Evolutionary conservation across 2,113 vertebrate species (phyloP).

Genomic region (Varanus komodoensis): DNA sequence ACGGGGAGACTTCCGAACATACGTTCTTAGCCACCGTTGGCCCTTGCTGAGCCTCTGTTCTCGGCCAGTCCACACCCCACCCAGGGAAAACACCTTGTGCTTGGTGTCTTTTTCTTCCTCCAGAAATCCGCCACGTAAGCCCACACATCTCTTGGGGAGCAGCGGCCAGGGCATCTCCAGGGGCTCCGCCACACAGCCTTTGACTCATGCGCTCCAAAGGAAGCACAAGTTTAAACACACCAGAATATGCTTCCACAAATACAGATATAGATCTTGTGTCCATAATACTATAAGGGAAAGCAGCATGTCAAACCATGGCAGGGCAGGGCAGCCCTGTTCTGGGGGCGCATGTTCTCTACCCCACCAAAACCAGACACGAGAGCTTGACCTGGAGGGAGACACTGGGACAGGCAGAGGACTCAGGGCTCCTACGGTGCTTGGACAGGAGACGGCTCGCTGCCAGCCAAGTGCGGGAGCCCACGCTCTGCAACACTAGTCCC

Average conservation of each 20-base stretch:
- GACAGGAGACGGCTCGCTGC: neutral
- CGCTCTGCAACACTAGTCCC: neutral
- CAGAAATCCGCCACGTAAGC: neutral
- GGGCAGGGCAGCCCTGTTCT: neutral
- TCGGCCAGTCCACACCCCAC: no score
- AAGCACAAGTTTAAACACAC: neutral
- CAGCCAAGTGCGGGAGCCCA: neutral
- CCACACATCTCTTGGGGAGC: neutral
- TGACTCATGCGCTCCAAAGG: conserved; percentile 5
- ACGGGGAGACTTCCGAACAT: neutral
- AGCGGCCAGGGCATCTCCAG: neutral
- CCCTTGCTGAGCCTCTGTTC: neutral
- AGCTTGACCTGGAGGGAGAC: no score
- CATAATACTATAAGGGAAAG: neutral
- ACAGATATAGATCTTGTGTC: neutral
- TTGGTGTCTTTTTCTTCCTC: neutral
- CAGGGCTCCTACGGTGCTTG: no score
- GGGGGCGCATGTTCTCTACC: no score
- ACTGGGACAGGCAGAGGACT: neutral
- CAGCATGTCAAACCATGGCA: neutral
- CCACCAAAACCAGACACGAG: no score
- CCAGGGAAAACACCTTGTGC: no score
- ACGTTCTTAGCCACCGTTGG: neutral
- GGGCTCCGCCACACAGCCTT: neutral
- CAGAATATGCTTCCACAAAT: neutral